Conservation (phyloP, 2,797 vertebrate genomes). For the Gadopsis marmoratus region DNA sequence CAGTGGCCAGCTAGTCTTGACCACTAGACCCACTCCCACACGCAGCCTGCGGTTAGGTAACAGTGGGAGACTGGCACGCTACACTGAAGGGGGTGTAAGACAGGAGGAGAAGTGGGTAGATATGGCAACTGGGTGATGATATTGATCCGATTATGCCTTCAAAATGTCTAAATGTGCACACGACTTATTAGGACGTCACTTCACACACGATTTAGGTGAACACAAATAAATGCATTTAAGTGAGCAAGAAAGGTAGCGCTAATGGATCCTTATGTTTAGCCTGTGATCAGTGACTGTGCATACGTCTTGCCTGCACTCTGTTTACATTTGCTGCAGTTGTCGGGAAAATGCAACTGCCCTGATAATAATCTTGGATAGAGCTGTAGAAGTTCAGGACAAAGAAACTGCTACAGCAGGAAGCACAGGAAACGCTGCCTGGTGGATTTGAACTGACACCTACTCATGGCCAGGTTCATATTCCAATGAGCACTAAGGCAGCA, state of each 20-base stretch:
- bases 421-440: conserved; percentile 58
- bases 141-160: conserved; percentile 36
- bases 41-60: conserved; percentile 79
- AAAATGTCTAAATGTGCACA: conserved; percentile 37
- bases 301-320: not conserved
- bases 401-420: conserved; percentile 51
- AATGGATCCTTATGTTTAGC: not conserved
- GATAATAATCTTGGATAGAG: conserved; percentile 24
- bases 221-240: not conserved
- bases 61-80: conserved; percentile 76
- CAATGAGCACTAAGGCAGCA: conserved; percentile 79
- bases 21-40: conserved; percentile 81
- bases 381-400: conserved; percentile 48
- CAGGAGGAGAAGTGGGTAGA: conserved; percentile 75
- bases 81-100: conserved; percentile 73
- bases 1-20: conserved; percentile 80
- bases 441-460: conserved; percentile 81
- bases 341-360: not conserved
- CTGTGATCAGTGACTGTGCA: not conserved
- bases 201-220: not conserved
- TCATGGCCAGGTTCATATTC: conserved; percentile 80
- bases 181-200: not conserved
- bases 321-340: not conserved
- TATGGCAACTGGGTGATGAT: conserved; percentile 63
- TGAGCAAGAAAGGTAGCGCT: not conserved